Percentiles rank a stretch among this genome's conserved stretches.
phyloP scores from a whole-genome alignment of 2,113 vertebrate genomes.

The Isichthys henryi region DNA sequence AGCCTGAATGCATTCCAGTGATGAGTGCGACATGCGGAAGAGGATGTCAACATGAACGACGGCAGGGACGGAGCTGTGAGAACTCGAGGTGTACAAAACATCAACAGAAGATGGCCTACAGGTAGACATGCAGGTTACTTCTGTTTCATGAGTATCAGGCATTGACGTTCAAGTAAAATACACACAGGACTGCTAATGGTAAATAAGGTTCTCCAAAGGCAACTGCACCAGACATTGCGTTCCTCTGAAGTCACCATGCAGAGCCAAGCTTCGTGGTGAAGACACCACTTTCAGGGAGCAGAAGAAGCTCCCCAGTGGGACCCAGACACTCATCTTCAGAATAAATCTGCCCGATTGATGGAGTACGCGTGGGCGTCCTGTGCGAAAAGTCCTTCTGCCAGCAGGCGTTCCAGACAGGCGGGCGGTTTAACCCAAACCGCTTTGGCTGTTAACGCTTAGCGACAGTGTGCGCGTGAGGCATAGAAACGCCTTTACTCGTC shows the following conservation, averaged over 20 bases:
- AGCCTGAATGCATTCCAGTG: not conserved
- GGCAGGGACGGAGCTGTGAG: not conserved
- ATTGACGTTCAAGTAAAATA: not conserved
- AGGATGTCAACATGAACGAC: not conserved
- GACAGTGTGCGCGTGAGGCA: not conserved
- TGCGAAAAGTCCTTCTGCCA: not conserved
- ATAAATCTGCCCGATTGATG: not conserved
- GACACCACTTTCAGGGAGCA: not conserved
- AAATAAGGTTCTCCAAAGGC: not conserved
- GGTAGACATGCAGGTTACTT: not conserved
- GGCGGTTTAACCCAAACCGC: not conserved
- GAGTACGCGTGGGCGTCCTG: not conserved
- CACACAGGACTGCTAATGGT: not conserved
- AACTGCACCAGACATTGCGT: not conserved
- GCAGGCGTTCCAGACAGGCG: not conserved
- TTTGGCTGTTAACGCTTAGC: not conserved
- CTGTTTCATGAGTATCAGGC: not conserved
- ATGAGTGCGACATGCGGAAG: not conserved
- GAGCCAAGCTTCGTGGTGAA: not conserved
- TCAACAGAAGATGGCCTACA: not conserved
- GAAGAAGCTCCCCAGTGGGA: not conserved
- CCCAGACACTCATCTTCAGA: not conserved
- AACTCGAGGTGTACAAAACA: not conserved
- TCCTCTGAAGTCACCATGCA: not conserved
- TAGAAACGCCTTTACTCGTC: not conserved